Evolutionary conservation across 2,113 vertebrate species (phyloP), one percentile per base, ranked within the genome.

Genomic region (Seriola aureovittata): DNA sequence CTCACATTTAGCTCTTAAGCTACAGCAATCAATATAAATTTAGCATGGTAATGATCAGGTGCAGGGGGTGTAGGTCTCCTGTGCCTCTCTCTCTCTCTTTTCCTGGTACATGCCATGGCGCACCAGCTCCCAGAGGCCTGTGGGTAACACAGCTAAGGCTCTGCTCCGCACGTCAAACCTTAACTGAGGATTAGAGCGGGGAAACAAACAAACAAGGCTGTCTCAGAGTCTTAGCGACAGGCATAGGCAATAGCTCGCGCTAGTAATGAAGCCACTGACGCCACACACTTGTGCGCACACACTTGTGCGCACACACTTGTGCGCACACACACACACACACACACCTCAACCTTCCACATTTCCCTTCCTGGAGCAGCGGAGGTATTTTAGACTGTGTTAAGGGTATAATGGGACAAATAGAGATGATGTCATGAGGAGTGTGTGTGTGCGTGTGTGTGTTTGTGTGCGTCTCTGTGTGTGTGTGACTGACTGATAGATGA

Each of bases 21-120:
- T 92, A 70, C 82, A 89, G 86, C 94, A 93, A 95, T 96, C 95
- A 93, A 95, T 95, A 95, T 90, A 92, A 95, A 95, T 95, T 93
- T 94, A 94, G 89, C 92, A 93, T 94, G 91, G 89, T 93, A 94
- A 95, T 93, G 92, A 95, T 94, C 92, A 93, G 88, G 89, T 92
- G 85, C 88, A 90, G 82, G 82, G 87, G 89, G 82, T 86, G 75
- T 82, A 83, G 79, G 71, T 92, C 92, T 92, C 79, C 64, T 34
- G 86, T 79, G 92, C 79, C 86, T 88, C 55, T 68, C 85, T 84
- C 85, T 84, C 50, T n/a, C 81, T 57, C n/a, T 57, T 80, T 80
- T 80, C 76, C 44, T 48, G 75, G 76, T 65, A 67, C 34, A 46
- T 44, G 46, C 75, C 23, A 59, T 8, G 14, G 52, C 4, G 69